A percentile compares a stretch with the other conserved stretches of the same genome.
phyloP scores from a whole-genome alignment of 2,888 invertebrate species.

The Crepidodera aurea region DNA sequence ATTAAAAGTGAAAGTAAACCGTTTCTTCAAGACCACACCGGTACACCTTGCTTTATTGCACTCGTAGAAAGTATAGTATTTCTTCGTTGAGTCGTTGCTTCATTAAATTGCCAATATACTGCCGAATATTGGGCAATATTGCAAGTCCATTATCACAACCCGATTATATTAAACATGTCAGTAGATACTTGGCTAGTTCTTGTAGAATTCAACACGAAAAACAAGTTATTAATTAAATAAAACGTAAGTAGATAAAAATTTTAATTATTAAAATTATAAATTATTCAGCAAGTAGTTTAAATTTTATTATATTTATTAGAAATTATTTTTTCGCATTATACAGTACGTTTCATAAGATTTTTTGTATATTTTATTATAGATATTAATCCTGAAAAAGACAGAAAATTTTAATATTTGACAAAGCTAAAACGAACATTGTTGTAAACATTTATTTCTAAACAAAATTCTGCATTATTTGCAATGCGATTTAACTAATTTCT shows the following conservation, averaged over 20 bases:
- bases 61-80: not conserved
- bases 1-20: not conserved
- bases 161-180: slow-evolving; percentile 9
- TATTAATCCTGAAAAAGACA: no score
- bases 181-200: not conserved
- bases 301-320: no score
- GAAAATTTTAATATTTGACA: no score
- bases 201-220: not conserved
- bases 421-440: no score
- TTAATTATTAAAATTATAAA: not conserved
- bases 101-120: slow-evolving; percentile 5
- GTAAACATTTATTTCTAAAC: no score
- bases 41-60: not conserved
- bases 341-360: no score
- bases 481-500: no score
- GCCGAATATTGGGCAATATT: slow-evolving; percentile 20
- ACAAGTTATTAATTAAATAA: not conserved
- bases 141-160: slow-evolving; percentile 5
- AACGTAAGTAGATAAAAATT: not conserved
- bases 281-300: no score
- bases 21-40: not conserved
- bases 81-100: not conserved
- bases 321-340: no score
- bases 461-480: no score
- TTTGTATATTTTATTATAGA: no score